A percentile compares a stretch with the other conserved stretches of the same genome.
phyloP scores from a whole-genome alignment of 2,888 invertebrate genomes.

The Hypomecis atomaria region DNA sequence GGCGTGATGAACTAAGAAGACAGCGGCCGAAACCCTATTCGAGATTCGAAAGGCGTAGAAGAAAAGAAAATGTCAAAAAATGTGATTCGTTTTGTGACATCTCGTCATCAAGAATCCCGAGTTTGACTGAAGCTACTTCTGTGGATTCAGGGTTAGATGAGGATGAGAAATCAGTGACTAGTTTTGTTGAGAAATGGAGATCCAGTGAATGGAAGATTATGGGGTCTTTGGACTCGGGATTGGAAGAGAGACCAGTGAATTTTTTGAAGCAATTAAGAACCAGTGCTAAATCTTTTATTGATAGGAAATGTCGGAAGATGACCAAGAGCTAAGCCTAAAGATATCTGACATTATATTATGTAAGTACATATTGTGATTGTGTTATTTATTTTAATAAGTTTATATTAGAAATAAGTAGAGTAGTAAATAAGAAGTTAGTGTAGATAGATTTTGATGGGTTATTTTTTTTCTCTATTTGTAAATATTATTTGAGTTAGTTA shows the following conservation, averaged over 20 bases:
- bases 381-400: too few species aligned
- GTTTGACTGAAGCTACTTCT: constrained; percentile 39
- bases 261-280: constrained; percentile 42
- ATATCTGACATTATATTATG: too few species aligned
- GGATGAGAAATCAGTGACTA: constrained; percentile 27
- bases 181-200: constrained; percentile 34
- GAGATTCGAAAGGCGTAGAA: constrained; percentile 39
- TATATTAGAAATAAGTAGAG: too few species aligned
- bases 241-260: constrained; percentile 37
- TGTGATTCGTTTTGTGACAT: constrained; percentile 59
- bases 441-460: not conserved
- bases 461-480: not conserved
- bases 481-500: not conserved
- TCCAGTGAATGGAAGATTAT: constrained; percentile 6
- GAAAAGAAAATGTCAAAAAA: constrained; percentile 43
- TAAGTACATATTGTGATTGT: too few species aligned
- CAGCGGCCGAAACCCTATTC: constrained; percentile 50
- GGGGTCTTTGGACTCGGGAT: constrained; percentile 37
- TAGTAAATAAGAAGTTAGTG: too few species aligned
- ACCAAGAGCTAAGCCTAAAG: constrained; percentile 2
- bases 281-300: constrained; percentile 42
- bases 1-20: constrained; percentile 6
- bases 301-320: constrained; percentile 41
- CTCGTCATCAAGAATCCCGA: constrained; percentile 52
- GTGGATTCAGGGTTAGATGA: constrained; percentile 34